Base-by-base conservation (phyloP, 2,113 vertebrate genomes). In the Phalacrocorax pelagicus region DNA sequence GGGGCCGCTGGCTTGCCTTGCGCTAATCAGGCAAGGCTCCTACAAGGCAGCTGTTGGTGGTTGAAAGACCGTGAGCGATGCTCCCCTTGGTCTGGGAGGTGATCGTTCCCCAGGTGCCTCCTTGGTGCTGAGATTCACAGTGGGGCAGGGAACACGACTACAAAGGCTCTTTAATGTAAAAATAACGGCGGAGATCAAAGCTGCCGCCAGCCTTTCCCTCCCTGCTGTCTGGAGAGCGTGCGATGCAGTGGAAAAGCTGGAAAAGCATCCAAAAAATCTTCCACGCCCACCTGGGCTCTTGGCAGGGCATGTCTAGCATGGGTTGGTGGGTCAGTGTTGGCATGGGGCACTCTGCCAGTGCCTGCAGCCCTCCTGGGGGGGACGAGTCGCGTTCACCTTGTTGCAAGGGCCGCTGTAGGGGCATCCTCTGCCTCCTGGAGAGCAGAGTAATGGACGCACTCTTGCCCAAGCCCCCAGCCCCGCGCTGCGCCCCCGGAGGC, bases 151-250 rank as follows among this genome's bases (percentile, higher is more conserved):
- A 80, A 51, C 0, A 0, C 1, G 2, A 59, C 83, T 73, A 88
- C 85, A 32, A 11, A 94, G 69, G 93, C 96, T 96, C 82, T 97
- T 95, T 96, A 62, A 95, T 78, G 95, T 93, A 16, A 63, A 91
- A 94, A 71, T 70, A 92, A 74, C 2, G 5, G 24, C 0, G 0
- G 51, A 77, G 88, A 96, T 96, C 82, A 95, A 96, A 96, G 94
- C 96, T 27, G 63, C 78, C 0, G 2, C 59, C 92, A 89, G 83
- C 57, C 38, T 19, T 90, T 1, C 0, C 80, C 73, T 88, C 79
- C 26, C 63, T 5, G 62, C 87, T 82, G 49, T 58, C 51, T 71
- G 59, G 42, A 24, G 92, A 89, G 74, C 1, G 0, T 30, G 29
- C 30, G 80, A 62, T 52, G 86, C 10, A 8, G 24, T 5, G 3